phyloP scores from a whole-genome alignment of 2,888 invertebrate species.

The Eristalinus aeneus region DNA sequence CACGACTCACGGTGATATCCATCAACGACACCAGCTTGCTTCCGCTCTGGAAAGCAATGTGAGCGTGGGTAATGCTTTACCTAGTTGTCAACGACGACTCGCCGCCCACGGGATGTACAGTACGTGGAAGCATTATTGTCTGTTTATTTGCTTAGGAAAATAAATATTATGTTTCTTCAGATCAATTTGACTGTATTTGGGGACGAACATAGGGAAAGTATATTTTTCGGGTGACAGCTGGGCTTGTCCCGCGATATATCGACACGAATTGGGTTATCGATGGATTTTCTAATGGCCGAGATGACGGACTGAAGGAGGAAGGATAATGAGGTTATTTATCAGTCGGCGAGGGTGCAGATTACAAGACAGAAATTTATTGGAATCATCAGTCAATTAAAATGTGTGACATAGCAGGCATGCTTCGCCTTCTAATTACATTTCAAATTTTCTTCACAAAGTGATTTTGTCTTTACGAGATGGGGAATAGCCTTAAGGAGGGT shows the following conservation, averaged over 20 bases:
- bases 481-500: neutral
- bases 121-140: constrained; percentile 14
- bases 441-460: neutral
- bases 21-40: neutral
- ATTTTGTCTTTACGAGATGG: neutral
- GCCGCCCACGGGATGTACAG: neutral
- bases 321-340: neutral
- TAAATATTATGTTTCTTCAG: neutral
- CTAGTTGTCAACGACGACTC: neutral
- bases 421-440: neutral
- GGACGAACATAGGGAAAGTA: constrained; percentile 7
- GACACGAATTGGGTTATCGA: neutral
- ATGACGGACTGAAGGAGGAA: neutral
- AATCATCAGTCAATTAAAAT: neutral
- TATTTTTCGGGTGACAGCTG: constrained; percentile 21
- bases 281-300: neutral
- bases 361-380: neutral
- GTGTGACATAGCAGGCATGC: neutral
- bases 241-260: neutral
- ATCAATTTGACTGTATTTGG: constrained; percentile 33
- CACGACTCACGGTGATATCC: neutral
- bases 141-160: constrained; percentile 33
- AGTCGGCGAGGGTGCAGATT: neutral
- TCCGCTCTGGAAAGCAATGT: neutral
- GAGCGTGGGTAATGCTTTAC: neutral